Evolutionary conservation across 37 sponge, comb jelly and placozoan genomes (phyloP).

Genomic region (Bolinopsis microptera): DNA sequence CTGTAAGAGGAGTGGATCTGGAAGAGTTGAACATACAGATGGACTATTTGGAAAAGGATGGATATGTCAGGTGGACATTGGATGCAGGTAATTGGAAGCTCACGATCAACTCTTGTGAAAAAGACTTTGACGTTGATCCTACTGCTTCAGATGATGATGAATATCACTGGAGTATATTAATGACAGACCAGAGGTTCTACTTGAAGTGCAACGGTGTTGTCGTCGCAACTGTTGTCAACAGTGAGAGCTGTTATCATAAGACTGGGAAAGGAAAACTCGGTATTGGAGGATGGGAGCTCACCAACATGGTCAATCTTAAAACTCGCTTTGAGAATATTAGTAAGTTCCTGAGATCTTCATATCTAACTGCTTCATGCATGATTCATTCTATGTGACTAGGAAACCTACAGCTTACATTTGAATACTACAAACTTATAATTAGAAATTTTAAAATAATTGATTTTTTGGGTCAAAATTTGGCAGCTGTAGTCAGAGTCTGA

Average conservation of each 20-base stretch:
- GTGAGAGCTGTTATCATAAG: background rate
- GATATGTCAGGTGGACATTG: background rate
- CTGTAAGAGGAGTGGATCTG: background rate
- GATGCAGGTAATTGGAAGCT: background rate
- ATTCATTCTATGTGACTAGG: too few relatives aligned
- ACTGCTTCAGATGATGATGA: background rate
- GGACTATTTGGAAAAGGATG: background rate
- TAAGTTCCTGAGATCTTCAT: too few relatives aligned
- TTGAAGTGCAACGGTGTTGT: background rate
- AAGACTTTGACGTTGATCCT: background rate
- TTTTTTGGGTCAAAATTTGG: too few relatives aligned
- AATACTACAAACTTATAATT: too few relatives aligned
- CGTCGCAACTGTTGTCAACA: background rate
- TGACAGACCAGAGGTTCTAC: background rate
- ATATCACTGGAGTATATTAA: background rate
- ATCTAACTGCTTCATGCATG: too few relatives aligned
- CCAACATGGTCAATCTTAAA: background rate
- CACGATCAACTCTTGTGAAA: background rate
- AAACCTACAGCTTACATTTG: too few relatives aligned
- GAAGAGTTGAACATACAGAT: background rate
- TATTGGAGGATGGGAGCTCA: background rate
- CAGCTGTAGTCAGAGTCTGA: too few relatives aligned
- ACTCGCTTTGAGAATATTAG: background rate
- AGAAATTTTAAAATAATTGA: too few relatives aligned
- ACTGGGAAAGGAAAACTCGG: background rate